A percentile compares a stretch with the other conserved stretches of the same genome.
phyloP scores from a whole-genome alignment of 1,140 invertebrate species.

The Liolophura sinensis region DNA sequence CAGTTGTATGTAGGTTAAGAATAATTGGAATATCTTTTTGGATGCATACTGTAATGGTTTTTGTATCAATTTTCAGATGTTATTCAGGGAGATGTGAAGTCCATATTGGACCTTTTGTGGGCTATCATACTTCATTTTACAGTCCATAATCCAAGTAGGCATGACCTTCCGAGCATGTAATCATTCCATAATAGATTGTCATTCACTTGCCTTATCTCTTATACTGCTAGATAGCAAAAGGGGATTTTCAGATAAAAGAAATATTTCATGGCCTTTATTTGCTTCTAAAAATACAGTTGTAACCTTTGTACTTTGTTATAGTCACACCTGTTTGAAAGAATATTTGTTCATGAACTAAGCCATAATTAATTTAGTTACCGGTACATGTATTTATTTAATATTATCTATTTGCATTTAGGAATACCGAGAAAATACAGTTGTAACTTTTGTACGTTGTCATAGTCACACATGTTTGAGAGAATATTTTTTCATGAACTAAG shows the following conservation, averaged over 20 bases:
- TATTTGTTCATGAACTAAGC: neutral
- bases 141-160: slow-evolving; percentile 45
- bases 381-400: no score
- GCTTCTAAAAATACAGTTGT: neutral
- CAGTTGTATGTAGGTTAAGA: no score
- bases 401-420: no score
- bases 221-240: neutral
- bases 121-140: slow-evolving; percentile 46
- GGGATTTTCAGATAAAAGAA: neutral
- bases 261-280: neutral
- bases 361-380: neutral
- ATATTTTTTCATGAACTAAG: no score
- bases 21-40: no score
- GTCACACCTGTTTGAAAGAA: neutral
- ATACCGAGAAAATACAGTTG: no score
- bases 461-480: no score
- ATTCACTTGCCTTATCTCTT: neutral
- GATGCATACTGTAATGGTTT: neutral
- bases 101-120: slow-evolving; percentile 47
- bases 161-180: neutral
- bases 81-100: slow-evolving; percentile 47
- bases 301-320: no score
- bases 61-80: slow-evolving; percentile 41
- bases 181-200: neutral
- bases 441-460: no score